These are phyloP conservation scores for Scaptomyza montana DNA, from an alignment of 1,140 invertebrate genomes.

Conservation along the genomic window DNA sequence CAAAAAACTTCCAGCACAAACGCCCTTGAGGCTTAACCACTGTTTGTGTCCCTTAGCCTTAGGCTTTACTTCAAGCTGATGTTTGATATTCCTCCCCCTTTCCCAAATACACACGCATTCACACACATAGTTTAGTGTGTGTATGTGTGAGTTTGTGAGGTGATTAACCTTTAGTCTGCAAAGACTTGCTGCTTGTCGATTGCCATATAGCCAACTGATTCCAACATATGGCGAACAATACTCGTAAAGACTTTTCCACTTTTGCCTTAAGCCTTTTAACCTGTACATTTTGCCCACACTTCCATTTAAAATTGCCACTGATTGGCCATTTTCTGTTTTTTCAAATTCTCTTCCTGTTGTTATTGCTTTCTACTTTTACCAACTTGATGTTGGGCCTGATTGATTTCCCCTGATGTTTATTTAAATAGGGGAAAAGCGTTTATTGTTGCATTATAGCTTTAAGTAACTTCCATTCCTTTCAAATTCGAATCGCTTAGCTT, in stretches of 20 bases:
- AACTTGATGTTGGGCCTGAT: conserved; percentile 65
- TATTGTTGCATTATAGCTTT: conserved; percentile 36
- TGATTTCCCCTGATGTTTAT: conserved; percentile 70
- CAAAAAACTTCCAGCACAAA: conserved; percentile 59
- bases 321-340: conserved; percentile 51
- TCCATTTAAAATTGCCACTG: conserved; percentile 45
- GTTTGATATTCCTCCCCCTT: conserved; percentile 21
- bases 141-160: conserved; percentile 45
- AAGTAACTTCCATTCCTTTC: neutral
- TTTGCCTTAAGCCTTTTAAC: conserved; percentile 17
- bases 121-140: conserved; percentile 12
- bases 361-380: conserved; percentile 36
- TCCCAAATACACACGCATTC: conserved; percentile 11
- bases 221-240: conserved; percentile 54
- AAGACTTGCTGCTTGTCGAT: conserved; percentile 61
- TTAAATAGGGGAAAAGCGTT: conserved; percentile 65
- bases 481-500: too few species aligned
- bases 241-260: conserved; percentile 12
- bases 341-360: conserved; percentile 7
- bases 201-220: conserved; percentile 66
- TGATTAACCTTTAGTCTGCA: conserved; percentile 77
- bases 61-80: conserved; percentile 52
- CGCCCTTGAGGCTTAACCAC: conserved; percentile 24
- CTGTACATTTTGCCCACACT: conserved; percentile 43
- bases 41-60: conserved; percentile 32